A percentile compares a stretch with the other conserved stretches of the same genome.
Conservation (phyloP, 2,797 vertebrate genomes). For the Ataeniobius toweri region DNA sequence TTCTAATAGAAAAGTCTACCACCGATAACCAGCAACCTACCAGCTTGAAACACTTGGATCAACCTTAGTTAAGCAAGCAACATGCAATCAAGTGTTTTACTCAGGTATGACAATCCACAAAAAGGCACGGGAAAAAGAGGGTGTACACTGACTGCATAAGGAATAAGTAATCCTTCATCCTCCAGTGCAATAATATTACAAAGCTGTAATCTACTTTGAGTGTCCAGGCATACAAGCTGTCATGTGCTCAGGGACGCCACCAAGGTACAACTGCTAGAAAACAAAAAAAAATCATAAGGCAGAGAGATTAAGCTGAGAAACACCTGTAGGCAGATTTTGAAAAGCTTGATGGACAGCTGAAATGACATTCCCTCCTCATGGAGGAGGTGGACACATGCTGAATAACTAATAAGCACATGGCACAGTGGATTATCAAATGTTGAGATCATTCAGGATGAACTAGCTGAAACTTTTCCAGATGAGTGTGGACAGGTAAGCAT, state of each 20-base stretch:
- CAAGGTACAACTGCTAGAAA: neutral
- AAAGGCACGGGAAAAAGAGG: neutral
- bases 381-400: neutral
- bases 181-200: neutral
- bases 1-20: neutral
- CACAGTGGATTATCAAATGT: neutral
- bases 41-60: neutral
- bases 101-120: neutral
- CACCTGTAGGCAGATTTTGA: neutral
- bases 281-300: neutral
- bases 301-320: neutral
- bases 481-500: neutral
- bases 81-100: neutral
- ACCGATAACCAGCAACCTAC: neutral
- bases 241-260: neutral
- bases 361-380: neutral
- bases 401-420: neutral
- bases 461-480: neutral
- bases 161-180: neutral
- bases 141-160: neutral
- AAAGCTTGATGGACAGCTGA: neutral
- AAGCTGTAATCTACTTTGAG: neutral
- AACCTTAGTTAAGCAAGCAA: neutral
- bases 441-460: neutral
- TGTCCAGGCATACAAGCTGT: constrained; percentile 1